Evolutionary conservation across 2,797 vertebrate species (phyloP), one percentile per base, ranked within the genome.

Genomic region (Gallirallus australis): DNA sequence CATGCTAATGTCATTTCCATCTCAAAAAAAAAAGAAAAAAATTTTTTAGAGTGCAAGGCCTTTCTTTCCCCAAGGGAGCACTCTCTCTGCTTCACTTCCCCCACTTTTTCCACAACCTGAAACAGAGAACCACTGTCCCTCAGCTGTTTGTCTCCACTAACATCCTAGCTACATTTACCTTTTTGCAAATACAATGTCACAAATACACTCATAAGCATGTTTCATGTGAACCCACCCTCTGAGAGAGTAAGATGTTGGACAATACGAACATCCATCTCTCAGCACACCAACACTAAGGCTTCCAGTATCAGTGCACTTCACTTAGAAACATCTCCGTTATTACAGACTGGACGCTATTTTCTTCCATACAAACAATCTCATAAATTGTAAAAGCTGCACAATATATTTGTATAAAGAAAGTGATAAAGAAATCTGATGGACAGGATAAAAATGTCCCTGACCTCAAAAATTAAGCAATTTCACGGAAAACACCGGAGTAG

Each of bases 161-260:
- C 7, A 30, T 13, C 4, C 35, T 3, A 56, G 35, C 45, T 17
- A 69, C 2, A 31, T 68, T 45, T 81, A 33, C 17, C 37, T 50
- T 40, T 52, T 72, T 72, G 24, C 7, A 53, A 88, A 68, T 37
- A 57, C n/a, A 33, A 9, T 19, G 39, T 12, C 37, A 56, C 3
- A 9, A 56, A 71, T 53, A 37, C 0, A 0, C 7, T 28, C 3
- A n/a, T 0, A 0, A 64, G 63, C 33, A 15, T 8, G 15, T 61
- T 68, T 20, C 72, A 65, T 12, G 23, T 4, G 9, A 80, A 31
- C 27, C 18, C 31, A 13, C 3, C 56, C 4, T 31, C 33, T 65
- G 23, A 84, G 16, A 78, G 33, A 77, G 20, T 28, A 73, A 79
- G 53, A 66, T 69, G 7, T 8, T 63, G 42, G 30, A 54, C n/a